A percentile compares a stretch with the other conserved stretches of the same genome.
Conservation (phyloP, 2,888 invertebrate species). For the Halocaridina rubra region DNA sequence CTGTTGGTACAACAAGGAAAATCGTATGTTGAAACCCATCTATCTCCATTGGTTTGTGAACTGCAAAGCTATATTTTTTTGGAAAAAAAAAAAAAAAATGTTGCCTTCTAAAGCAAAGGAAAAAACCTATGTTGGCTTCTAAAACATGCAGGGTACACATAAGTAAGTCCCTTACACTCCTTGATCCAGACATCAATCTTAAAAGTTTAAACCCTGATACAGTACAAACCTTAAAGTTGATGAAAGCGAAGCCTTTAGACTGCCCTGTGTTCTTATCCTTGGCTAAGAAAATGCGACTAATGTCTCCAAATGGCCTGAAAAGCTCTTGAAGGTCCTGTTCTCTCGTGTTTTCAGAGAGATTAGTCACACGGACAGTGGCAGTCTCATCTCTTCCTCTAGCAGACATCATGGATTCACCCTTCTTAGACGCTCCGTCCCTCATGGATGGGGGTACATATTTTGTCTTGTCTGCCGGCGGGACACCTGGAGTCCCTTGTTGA, state of each 20-base stretch:
- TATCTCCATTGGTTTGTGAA: no score
- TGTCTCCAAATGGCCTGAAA: constrained; percentile 92
- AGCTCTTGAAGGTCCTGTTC: constrained; percentile 96
- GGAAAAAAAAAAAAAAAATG: no score
- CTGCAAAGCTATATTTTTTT: no score
- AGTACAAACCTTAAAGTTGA: constrained; percentile 63
- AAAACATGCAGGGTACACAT: no score
- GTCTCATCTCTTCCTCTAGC: constrained; percentile 76
- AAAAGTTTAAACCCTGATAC: no score
- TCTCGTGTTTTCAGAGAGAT: constrained; percentile 92
- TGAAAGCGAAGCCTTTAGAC: constrained; percentile 68
- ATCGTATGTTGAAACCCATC: no score
- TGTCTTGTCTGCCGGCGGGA: constrained; percentile 64
- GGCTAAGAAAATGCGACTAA: constrained; percentile 93
- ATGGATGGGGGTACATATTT: constrained; percentile 85
- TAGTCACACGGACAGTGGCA: constrained; percentile 95
- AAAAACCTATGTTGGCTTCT: no score
- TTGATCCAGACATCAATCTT: no score
- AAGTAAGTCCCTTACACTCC: no score
- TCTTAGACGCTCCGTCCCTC: constrained; percentile 82
- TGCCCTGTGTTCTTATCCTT: constrained; percentile 79
- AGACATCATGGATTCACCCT: constrained; percentile 74
- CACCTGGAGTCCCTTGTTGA: no score
- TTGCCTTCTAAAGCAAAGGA: no score
- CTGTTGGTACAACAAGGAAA: no score